Conservation (phyloP, 2,888 invertebrate species). For the Aquatica leii region DNA sequence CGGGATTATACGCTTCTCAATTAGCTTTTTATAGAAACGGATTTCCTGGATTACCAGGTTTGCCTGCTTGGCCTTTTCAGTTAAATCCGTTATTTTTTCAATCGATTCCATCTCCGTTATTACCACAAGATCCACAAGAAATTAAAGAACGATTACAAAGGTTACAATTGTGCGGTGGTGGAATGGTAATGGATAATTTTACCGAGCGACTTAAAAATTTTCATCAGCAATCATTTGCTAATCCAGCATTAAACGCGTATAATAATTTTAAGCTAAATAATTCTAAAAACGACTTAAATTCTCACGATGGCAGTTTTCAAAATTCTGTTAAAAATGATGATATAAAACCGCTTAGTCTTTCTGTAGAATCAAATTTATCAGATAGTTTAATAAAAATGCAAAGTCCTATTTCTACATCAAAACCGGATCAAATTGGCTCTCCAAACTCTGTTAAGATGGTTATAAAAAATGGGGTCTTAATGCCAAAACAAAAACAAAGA, state of each 20-base stretch:
- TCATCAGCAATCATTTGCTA: conserved; percentile 33
- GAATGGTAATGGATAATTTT: conserved; percentile 65
- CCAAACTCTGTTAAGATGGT: conserved; percentile 85
- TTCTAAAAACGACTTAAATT: conserved; percentile 40
- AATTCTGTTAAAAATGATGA: conserved; percentile 59
- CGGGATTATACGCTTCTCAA: conserved; percentile 69
- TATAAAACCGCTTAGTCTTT: conserved; percentile 62
- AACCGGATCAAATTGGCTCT: conserved; percentile 64
- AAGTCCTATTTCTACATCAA: conserved; percentile 61
- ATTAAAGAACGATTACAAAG: conserved; percentile 74
- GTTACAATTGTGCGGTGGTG: conserved; percentile 75
- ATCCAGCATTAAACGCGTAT: conserved; percentile 34
- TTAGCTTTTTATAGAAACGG: conserved; percentile 67
- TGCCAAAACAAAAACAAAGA: conserved; percentile 92
- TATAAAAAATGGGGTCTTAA: conserved; percentile 86
- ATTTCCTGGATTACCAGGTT: conserved; percentile 52
- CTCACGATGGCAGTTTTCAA: conserved; percentile 33
- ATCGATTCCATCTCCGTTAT: conserved; percentile 63
- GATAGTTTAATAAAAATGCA: conserved; percentile 50
- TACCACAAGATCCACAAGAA: conserved; percentile 68
- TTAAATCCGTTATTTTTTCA: conserved; percentile 73
- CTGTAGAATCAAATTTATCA: conserved; percentile 49
- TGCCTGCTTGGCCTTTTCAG: conserved; percentile 63
- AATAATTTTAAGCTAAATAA: conserved; percentile 48
- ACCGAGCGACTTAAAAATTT: conserved; percentile 48